Evolutionary conservation across 2,797 vertebrate species (phyloP), one percentile per base, ranked within the genome.

Genomic region (Brachyrhaphis roseni): DNA sequence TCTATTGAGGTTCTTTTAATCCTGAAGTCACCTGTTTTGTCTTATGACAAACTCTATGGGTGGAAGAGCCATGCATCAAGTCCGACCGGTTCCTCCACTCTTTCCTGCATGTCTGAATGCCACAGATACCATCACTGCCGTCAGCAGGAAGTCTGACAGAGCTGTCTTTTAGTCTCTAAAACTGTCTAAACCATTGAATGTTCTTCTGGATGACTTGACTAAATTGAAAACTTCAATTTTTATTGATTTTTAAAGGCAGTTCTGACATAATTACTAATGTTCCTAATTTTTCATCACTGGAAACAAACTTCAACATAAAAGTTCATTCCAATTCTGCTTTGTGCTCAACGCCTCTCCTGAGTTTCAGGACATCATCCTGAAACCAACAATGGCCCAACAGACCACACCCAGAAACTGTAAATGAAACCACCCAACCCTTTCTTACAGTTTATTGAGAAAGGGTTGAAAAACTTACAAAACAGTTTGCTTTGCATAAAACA

Each of bases 381-480:
- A 81, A 46, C 72, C 31, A 13, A 78, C 73, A 79, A 26, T 43
- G 20, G 11, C 31, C 77, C 3, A 51, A 72, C 66, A 78, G 75
- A 86, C 90, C 93, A 94, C 95, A 89, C 95, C 95, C 92, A 92
- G 94, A 95, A 94, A 95, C 94, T 89, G 45, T 71, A 87, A 76
- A 82, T 78, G 85, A 94, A 93, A 93, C 87, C 75, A 34, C 72
- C 70, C 72, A 8, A 45, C 13, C 41, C 62, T 79, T 13, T n/a
- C 49, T 51, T 31, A 26, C 36, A 10, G 62, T 46, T 81, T n/a
- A 15, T 39, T 43, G 55, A 66, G 36, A 23, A 51, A 51, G 49
- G 18, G 0, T 51, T 51, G 49, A 51, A 51, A 51, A 51, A 51
- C 49, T 23, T 51, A 20, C 6, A 55, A 68, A 68, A 68, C 64